A percentile compares a stretch with the other conserved stretches of the same genome.
phyloP scores from a whole-genome alignment of 2,113 vertebrate species.

The Gasterosteus aculeatus region DNA sequence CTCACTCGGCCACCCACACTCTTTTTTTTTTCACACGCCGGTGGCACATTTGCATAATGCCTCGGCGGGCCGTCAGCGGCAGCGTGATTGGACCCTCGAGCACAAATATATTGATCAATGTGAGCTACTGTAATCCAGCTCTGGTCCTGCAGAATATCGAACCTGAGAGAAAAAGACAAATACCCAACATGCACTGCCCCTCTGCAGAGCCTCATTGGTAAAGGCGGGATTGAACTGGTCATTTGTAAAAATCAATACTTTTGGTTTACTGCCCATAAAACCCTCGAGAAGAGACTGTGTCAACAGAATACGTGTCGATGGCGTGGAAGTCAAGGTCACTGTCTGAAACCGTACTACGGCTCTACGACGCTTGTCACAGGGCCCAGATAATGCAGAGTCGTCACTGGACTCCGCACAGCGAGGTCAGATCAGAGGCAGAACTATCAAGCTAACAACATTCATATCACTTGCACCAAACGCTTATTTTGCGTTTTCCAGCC shows the following conservation, averaged over 20 bases:
- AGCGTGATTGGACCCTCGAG: conserved; percentile 60
- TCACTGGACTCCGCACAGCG: background rate
- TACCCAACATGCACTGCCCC: background rate
- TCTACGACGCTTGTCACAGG: background rate
- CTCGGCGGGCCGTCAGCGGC: conserved; percentile 69
- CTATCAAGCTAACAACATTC: background rate
- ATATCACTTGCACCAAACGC: background rate
- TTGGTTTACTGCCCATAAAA: background rate
- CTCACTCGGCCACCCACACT: conserved; percentile 49
- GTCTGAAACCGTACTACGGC: background rate
- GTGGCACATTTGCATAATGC: conserved; percentile 72
- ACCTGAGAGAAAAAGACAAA: background rate
- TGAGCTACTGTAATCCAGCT: conserved; percentile 49
- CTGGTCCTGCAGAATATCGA: conserved; percentile 12
- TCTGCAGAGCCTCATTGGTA: background rate
- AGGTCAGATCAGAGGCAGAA: background rate
- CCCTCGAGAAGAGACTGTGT: background rate
- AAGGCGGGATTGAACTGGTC: conserved; percentile 2
- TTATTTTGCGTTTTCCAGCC: background rate
- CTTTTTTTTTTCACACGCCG: conserved; percentile 30
- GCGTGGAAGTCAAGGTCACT: background rate
- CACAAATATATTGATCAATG: conserved; percentile 68
- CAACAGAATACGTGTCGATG: background rate
- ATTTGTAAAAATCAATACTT: background rate
- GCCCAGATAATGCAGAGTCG: background rate